Evolutionary conservation across 2,797 vertebrate species (phyloP).

Genomic region (Crocidura indochinensis): DNA sequence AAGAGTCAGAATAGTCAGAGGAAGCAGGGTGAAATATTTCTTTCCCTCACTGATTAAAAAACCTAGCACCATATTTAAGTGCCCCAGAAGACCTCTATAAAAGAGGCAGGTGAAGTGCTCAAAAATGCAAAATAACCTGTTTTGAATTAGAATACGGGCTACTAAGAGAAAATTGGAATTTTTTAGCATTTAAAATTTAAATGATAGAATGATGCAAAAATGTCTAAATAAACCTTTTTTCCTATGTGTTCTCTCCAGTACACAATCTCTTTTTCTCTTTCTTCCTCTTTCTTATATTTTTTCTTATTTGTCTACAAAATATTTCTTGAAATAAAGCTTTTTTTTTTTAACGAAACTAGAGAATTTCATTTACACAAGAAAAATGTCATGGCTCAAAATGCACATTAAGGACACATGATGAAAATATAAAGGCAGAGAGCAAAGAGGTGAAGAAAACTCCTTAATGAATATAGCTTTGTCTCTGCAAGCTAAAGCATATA

Average conservation of each 20-base stretch:
- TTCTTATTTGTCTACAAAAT: too few relatives aligned
- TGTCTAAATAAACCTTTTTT: too few relatives aligned
- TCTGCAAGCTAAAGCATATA: too few relatives aligned
- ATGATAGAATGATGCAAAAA: too few relatives aligned
- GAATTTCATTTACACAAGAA: not conserved
- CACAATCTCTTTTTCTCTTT: too few relatives aligned
- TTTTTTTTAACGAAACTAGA: not conserved
- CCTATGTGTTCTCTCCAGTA: too few relatives aligned
- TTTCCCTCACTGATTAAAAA: constrained; percentile 38
- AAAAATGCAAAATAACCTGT: not conserved
- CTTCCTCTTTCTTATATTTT: too few relatives aligned
- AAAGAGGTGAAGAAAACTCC: not conserved
- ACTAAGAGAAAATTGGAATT: not conserved
- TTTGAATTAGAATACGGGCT: not conserved
- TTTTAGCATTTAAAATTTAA: too few relatives aligned
- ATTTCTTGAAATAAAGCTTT: not conserved
- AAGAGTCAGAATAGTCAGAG: not conserved
- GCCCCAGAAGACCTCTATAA: not conserved
- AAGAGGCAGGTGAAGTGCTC: not conserved
- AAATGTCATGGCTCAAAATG: not conserved
- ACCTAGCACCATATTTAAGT: not conserved
- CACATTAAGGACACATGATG: not conserved
- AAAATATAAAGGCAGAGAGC: constrained; percentile 16
- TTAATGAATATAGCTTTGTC: not conserved
- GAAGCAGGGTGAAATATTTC: not conserved